Percentiles rank a stretch among this genome's conserved stretches.
Conservation (phyloP, 2,113 vertebrate genomes). For the Australoheros scitulus region DNA sequence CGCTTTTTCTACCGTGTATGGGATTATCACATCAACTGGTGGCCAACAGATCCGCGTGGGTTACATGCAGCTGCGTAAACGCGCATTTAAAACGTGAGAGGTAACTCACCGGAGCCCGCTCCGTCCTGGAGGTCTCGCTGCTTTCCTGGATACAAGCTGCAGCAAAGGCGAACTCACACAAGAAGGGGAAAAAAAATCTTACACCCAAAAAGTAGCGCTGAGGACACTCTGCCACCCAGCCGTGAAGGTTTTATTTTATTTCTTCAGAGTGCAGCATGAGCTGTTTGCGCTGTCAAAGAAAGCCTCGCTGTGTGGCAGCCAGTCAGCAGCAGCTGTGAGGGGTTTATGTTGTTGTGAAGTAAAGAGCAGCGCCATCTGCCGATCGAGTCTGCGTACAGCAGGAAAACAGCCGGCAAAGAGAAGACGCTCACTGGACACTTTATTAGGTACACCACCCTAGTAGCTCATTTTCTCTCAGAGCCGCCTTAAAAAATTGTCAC, state of each 20-base stretch:
- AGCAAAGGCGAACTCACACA: neutral
- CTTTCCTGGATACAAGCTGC: neutral
- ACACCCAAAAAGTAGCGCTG: neutral
- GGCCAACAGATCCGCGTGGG: neutral
- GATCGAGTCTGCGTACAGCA: neutral
- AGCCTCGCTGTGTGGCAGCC: neutral
- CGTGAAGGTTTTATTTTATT: too few relatives aligned
- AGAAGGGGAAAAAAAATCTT: neutral
- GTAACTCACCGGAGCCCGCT: neutral
- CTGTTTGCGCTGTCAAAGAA: neutral
- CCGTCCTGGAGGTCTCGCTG: neutral
- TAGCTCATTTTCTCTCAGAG: too few relatives aligned
- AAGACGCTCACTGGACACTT: neutral
- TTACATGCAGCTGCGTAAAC: neutral
- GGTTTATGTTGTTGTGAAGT: neutral
- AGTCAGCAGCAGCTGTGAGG: neutral
- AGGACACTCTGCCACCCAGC: neutral
- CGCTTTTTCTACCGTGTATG: neutral
- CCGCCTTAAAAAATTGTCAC: too few relatives aligned
- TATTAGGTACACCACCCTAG: neutral
- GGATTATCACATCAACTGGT: neutral
- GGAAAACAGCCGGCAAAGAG: neutral
- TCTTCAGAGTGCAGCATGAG: neutral
- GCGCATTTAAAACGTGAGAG: neutral
- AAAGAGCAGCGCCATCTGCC: conserved; percentile 9